Evolutionary conservation across 2,113 vertebrate genomes (phyloP).

Genomic region (Athene noctua): DNA sequence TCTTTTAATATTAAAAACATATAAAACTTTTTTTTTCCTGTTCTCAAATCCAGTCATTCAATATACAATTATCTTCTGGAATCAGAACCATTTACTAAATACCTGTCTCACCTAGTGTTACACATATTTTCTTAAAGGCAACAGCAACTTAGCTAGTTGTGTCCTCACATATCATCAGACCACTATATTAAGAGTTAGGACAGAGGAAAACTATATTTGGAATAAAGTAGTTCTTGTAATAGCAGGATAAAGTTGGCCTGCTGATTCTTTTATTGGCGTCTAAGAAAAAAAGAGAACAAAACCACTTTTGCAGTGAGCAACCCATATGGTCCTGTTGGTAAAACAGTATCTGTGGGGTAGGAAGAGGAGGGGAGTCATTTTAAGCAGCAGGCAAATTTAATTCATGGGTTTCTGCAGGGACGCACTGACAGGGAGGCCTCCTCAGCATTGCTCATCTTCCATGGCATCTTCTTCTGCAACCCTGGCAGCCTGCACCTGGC

Average conservation of each 20-base stretch:
- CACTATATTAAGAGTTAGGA: not conserved
- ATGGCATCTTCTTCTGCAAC: not conserved
- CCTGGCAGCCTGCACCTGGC: not conserved
- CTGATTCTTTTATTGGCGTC: not conserved
- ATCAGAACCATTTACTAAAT: not conserved
- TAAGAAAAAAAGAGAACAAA: not conserved
- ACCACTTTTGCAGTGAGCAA: not conserved
- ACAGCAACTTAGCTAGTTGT: not conserved
- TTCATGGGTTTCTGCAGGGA: not conserved
- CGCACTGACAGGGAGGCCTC: not conserved
- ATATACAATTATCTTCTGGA: not conserved
- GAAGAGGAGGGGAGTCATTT: not conserved
- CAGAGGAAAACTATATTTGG: not conserved
- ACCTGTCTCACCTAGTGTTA: not conserved
- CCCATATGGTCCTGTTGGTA: accelerated
- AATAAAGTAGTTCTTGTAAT: not conserved
- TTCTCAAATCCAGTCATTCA: not conserved
- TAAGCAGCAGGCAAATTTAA: not conserved
- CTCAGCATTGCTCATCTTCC: not conserved
- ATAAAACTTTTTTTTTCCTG: not conserved
- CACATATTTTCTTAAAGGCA: not conserved
- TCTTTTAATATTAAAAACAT: not conserved
- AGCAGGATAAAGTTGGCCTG: not conserved
- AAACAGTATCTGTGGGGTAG: not conserved
- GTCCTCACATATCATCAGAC: not conserved